Base-by-base conservation (phyloP, 2,888 invertebrate genomes). In the Cryptus viduatorius region DNA sequence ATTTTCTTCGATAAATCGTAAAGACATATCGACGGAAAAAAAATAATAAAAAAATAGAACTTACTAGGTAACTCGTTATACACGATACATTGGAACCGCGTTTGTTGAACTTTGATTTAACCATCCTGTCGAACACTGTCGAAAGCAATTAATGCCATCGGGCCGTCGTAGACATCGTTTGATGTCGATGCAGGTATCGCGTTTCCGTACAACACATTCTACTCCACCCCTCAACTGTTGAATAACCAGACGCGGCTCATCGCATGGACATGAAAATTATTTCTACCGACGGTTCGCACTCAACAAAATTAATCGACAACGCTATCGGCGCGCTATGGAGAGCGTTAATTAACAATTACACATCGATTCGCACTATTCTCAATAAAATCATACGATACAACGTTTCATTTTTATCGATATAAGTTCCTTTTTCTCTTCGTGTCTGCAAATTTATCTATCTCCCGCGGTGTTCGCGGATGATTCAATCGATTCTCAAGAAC, bases 401-500 rank as follows among this genome's bases (percentile, higher is more conserved):
- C 71, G 72, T 84, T 76, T 65, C 71, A 72, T 61, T 84, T 79
- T 79, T 44, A 37, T 50, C 50, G 44, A 16, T 68, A 14, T 68
- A 75, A 67, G 72, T 68, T 7, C 37, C 37, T 37, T 59, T 76
- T 61, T 71, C 67, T 44, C 59, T 67, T 46, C n/a, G 59, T 65
- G 75, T 72, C 79, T 65, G 84, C 75, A 82, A 82, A 79, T 76
- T 79, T 79, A 84, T 84, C 75, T 71, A 75, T 82, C 82, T 79
- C 56, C 29, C 78, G 44, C 48, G 65, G 64, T 46, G 24, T 86
- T 79, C 86, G 87, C 86, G 87, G 87, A 89, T 88, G 87, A 85
- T 86, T 86, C 83, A 88, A 90, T 90, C 89, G 90, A 90, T 90
- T 89, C 86, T 85, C 83, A 79, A 86, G 86, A 86, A 76, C 67